phyloP scores from a whole-genome alignment of 2,888 invertebrate genomes.

The Chironomus tentans region DNA sequence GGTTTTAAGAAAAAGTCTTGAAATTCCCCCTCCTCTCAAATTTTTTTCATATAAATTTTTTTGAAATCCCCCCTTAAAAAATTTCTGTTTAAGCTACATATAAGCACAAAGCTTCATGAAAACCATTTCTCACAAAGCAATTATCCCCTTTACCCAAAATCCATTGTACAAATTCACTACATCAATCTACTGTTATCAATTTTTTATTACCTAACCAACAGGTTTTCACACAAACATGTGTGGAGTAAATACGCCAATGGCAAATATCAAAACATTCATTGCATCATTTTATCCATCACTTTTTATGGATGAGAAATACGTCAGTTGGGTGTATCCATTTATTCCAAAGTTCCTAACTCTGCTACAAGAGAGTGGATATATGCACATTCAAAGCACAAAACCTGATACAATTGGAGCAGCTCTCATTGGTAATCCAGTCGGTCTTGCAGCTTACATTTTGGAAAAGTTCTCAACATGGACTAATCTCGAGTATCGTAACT shows the following conservation, averaged over 20 bases:
- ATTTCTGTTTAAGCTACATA: too few species aligned
- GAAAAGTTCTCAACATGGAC: constrained; percentile 79
- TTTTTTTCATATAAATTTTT: too few species aligned
- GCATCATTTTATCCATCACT: constrained; percentile 49
- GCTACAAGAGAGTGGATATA: constrained; percentile 48
- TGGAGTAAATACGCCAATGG: constrained; percentile 34
- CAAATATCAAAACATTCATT: constrained; percentile 40
- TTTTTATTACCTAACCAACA: background rate
- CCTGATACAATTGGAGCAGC: constrained; percentile 75
- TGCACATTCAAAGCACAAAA: constrained; percentile 77
- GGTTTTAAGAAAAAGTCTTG: too few species aligned
- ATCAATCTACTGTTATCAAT: background rate
- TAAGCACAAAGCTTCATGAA: too few species aligned
- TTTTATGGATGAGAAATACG: constrained; percentile 44
- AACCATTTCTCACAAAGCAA: too few species aligned
- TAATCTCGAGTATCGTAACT: constrained; percentile 43
- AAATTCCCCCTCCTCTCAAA: too few species aligned
- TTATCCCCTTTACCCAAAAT: too few species aligned
- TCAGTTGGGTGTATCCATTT: constrained; percentile 17
- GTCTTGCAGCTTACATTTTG: constrained; percentile 70
- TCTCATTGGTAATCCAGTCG: constrained; percentile 65
- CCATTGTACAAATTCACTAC: too few species aligned
- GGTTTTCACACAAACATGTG: constrained; percentile 58
- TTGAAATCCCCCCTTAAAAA: too few species aligned
- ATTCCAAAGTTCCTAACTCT: constrained; percentile 31